Evolutionary conservation across 2,113 vertebrate species (phyloP).

Genomic region (Paradisaea rubra): DNA sequence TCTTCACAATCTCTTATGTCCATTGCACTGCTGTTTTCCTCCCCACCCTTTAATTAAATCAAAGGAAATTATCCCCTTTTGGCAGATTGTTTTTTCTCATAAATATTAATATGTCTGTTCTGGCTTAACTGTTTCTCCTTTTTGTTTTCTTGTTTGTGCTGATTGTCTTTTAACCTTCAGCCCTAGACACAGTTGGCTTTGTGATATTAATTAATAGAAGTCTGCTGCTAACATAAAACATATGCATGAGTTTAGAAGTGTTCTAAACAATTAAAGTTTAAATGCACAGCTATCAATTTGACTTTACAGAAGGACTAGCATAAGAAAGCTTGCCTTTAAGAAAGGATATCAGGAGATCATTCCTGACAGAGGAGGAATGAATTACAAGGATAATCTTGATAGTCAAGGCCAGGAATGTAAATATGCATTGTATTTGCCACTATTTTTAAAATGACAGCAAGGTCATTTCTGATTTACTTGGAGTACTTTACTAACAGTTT

Average conservation of each 20-base stretch:
- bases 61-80: background rate
- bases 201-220: conserved; percentile 18
- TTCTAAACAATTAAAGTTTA: conserved; percentile 5
- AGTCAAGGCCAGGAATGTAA: conserved; percentile 6
- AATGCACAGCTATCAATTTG: background rate
- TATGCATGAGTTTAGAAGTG: background rate
- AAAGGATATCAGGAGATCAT: background rate
- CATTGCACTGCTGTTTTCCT: background rate
- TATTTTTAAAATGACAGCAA: conserved; percentile 18
- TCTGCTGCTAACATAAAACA: background rate
- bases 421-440: background rate
- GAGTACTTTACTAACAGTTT: background rate
- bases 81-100: background rate
- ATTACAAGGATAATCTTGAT: background rate
- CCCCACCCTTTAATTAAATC: background rate
- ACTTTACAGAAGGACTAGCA: background rate
- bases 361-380: background rate
- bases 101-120: background rate
- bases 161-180: conserved; percentile 32
- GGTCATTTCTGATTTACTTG: conserved; percentile 16
- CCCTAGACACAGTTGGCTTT: background rate
- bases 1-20: background rate
- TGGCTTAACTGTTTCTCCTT: background rate
- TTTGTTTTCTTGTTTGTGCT: background rate
- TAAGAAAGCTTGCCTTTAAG: background rate